Base-by-base conservation (phyloP, 2,888 invertebrate species). In the Psococerastis gibbosa region DNA sequence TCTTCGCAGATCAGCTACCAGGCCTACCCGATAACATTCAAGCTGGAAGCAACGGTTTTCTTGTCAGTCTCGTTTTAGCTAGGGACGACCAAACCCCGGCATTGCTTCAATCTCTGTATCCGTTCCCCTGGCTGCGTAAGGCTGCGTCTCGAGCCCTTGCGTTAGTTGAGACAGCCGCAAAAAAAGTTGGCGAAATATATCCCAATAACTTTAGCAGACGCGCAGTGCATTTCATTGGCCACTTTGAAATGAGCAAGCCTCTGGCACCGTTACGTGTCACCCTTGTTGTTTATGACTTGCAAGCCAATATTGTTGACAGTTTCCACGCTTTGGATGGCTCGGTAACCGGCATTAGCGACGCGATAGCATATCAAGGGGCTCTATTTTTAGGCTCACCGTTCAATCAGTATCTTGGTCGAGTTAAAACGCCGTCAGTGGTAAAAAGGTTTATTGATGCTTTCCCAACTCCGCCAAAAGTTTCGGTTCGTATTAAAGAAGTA, bases 1-100 rank as follows among this genome's bases (percentile, higher is more conserved):
- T 82, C 2, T 88, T 94, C 55, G 64, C 78, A 3, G 79, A 87
- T 52, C 82, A 83, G 32, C 62, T 88, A 47, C 85, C 87, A 56
- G 87, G 76, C 60, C 47, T 52, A 2, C 73, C 73, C 1, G 76
- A 78, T 56, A 77, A 77, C 54, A 63, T 77, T 23, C 57, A 65
- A 35, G 54, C 57, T 1, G 73, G 78, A 48, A 67, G 70, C 15
- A 78, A 75, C 3, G 81, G 82, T 16, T 63, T 80, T 50, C 66
- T 80, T 50, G 70, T 78, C 2, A 67, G 71, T 2, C 56, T 84
- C 9, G 63, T 77, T 47, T 46, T 60, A 0, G 59, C 67, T 2
- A 61, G 67, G 43, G 75, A 76, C 56, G 56, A 58, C 1, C 65
- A 73, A 9, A 59, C 73, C 57, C 79, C 82, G 0, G 51, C 62